Conservation (phyloP, 2,113 vertebrate genomes). For the Motacilla alba region DNA sequence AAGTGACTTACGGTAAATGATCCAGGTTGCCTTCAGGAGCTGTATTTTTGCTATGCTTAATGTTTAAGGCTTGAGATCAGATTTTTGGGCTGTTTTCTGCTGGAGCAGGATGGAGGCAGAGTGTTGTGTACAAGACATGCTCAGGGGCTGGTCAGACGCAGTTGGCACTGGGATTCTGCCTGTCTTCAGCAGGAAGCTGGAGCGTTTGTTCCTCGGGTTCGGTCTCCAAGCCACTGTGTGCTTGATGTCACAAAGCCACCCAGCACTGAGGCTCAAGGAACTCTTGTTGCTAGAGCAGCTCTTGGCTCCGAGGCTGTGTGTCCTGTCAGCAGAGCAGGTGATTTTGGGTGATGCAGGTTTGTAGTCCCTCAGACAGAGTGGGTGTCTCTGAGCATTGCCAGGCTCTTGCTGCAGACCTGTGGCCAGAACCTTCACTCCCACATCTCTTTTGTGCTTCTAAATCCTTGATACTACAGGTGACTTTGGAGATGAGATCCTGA, state of each 20-base stretch:
- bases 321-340: constrained; percentile 21
- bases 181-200: background rate
- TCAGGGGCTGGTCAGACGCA: fast-evolving
- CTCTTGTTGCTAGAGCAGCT: constrained; percentile 13
- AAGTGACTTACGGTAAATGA: background rate
- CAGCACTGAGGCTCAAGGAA: background rate
- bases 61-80: background rate
- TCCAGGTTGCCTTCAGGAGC: background rate
- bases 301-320: background rate
- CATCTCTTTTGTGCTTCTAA: background rate
- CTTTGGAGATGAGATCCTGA: background rate
- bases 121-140: background rate
- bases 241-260: background rate
- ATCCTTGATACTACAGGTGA: background rate
- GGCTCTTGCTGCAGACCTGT: background rate
- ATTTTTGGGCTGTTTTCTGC: background rate
- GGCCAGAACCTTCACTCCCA: background rate
- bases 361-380: background rate
- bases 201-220: fast-evolving
- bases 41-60: background rate
- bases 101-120: background rate
- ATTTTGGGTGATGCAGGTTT: background rate
- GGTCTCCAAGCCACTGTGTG: background rate
- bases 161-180: background rate
- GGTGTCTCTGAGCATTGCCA: background rate